Conservation (phyloP, 2,888 invertebrate species). For the Oscheius sp. region DNA sequence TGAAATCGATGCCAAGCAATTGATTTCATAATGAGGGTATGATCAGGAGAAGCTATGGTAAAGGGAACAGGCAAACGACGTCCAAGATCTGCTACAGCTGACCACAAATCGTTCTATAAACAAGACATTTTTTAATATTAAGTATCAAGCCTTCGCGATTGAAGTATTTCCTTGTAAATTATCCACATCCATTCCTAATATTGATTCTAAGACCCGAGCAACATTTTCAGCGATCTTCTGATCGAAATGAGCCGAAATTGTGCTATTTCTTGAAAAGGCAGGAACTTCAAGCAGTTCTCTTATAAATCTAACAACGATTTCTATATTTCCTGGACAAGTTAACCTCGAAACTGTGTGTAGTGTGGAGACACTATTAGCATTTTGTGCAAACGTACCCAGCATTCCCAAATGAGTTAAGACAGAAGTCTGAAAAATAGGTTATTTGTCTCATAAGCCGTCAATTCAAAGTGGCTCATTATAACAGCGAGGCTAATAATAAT, state of each 20-base stretch:
- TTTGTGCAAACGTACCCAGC: conserved; percentile 62
- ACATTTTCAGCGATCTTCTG: conserved; percentile 67
- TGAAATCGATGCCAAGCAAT: conserved; percentile 42
- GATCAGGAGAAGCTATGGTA: conserved; percentile 50
- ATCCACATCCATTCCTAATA: conserved; percentile 56
- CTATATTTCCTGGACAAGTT: neutral
- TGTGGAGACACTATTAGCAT: conserved; percentile 59
- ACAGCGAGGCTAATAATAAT: conserved; percentile 18
- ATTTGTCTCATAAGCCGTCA: conserved; percentile 14
- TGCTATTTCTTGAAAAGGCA: conserved; percentile 54
- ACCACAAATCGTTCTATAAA: conserved; percentile 40
- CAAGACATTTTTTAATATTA: neutral
- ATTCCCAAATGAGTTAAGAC: conserved; percentile 67
- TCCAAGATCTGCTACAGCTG: conserved; percentile 45
- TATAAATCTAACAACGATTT: conserved; percentile 47
- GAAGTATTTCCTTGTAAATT: conserved; percentile 57
- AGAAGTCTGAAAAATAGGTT: conserved; percentile 48
- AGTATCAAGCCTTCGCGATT: conserved; percentile 29
- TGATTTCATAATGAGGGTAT: conserved; percentile 56
- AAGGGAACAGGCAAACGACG: conserved; percentile 56
- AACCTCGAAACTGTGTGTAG: conserved; percentile 58
- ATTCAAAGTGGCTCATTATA: conserved; percentile 15
- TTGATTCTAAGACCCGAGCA: conserved; percentile 58
- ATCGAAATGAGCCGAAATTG: conserved; percentile 61
- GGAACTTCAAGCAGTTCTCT: conserved; percentile 60